These are phyloP conservation scores for Hemibagrus guttatus DNA, from an alignment of 2,797 vertebrate genomes.

Conservation along the genomic window DNA sequence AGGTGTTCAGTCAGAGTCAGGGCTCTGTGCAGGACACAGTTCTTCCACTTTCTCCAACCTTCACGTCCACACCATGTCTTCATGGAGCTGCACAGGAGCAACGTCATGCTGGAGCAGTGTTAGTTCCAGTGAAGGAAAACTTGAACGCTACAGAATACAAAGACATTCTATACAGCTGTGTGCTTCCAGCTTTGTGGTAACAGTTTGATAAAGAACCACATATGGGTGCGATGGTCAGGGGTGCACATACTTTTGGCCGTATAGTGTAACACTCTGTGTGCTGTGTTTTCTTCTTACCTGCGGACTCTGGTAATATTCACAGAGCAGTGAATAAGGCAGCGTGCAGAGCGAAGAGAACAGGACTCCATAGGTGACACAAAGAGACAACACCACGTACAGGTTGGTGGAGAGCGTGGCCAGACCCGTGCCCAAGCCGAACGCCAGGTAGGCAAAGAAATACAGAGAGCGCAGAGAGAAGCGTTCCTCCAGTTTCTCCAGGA, in stretches of 20 bases:
- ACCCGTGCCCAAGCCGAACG: constrained; percentile 93
- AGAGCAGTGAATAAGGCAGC: constrained; percentile 96
- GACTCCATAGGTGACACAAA: constrained; percentile 92
- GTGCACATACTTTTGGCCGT: not conserved
- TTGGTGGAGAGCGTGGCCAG: constrained; percentile 93
- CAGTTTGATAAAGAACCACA: not conserved
- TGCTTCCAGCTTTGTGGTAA: not conserved
- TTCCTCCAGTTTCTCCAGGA: constrained; percentile 95
- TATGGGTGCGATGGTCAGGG: not conserved
- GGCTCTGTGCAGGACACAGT: not conserved
- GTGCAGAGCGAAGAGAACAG: constrained; percentile 97
- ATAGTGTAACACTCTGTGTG: no score
- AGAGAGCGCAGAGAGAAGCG: constrained; percentile 89
- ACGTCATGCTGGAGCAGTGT: not conserved
- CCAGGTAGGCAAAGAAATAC: constrained; percentile 95
- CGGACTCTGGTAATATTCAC: constrained; percentile 97
- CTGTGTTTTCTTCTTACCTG: constrained; percentile 78
- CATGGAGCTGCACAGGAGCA: not conserved
- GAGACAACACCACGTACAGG: constrained; percentile 89
- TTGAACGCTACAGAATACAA: not conserved
- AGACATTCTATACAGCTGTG: not conserved
- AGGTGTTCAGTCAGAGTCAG: no score
- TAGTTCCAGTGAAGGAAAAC: not conserved
- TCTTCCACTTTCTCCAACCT: not conserved
- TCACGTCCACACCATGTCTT: not conserved